Evolutionary conservation across 2,113 vertebrate genomes (phyloP).

Genomic region (Gymnobelideus leadbeateri): DNA sequence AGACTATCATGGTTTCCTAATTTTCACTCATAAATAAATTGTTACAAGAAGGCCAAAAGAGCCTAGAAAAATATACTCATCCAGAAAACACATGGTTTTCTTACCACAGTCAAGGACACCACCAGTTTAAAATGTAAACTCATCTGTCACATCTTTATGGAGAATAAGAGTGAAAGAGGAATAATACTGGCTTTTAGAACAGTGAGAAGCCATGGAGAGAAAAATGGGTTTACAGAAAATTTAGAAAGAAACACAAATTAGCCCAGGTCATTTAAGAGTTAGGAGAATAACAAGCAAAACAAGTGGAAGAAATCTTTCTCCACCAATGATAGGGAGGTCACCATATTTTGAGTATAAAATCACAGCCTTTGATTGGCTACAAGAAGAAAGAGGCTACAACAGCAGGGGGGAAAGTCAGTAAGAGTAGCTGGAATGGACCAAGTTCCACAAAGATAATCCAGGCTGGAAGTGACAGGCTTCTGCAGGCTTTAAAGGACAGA

Average conservation of each 20-base stretch:
- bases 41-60: background rate
- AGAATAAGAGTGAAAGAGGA: background rate
- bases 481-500: background rate
- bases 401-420: background rate
- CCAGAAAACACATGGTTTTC: background rate
- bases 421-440: background rate
- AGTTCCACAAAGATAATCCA: background rate
- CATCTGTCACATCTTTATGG: background rate
- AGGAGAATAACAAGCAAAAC: background rate
- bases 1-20: background rate
- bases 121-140: background rate
- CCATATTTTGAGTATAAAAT: background rate
- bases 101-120: background rate
- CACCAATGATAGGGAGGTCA: too few relatives aligned
- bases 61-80: background rate
- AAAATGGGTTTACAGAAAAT: background rate
- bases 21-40: background rate
- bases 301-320: too few relatives aligned
- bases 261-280: background rate
- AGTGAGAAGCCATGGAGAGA: background rate
- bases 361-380: background rate
- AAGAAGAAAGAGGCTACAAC: too few relatives aligned
- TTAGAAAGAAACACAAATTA: too few relatives aligned
- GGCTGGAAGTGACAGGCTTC: background rate
- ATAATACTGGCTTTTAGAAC: background rate